phyloP scores from a whole-genome alignment of 2,113 vertebrate species.

The Alligator mississippiensis region DNA sequence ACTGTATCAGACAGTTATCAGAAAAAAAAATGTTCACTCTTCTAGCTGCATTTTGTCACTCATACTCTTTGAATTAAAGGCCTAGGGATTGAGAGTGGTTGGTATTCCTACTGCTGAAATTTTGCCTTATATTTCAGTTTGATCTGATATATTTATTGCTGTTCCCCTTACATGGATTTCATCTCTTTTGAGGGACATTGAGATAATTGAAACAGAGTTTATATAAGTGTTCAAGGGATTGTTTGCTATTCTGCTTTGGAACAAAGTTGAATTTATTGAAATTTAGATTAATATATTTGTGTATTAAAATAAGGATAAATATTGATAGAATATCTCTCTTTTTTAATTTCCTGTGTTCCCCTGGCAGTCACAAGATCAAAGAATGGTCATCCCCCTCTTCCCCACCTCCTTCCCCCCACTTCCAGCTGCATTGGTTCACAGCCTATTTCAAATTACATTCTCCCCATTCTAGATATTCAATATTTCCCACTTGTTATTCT shows the following conservation, averaged over 20 bases:
- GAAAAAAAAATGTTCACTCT: not conserved
- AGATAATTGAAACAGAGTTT: not conserved
- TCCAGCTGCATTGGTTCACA: not conserved
- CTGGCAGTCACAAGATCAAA: not conserved
- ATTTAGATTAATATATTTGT: not conserved
- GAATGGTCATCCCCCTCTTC: not conserved
- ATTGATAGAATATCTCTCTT: constrained; percentile 4
- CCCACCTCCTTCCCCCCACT: not conserved
- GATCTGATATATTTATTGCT: not conserved
- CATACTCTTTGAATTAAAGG: not conserved
- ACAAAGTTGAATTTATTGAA: not conserved
- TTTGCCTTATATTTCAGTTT: not conserved
- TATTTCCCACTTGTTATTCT: constrained; percentile 8
- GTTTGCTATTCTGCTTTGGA: not conserved
- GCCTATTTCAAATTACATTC: not conserved
- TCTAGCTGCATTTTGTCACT: not conserved
- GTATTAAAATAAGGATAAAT: not conserved
- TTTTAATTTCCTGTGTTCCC: constrained; percentile 42
- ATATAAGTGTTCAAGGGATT: not conserved
- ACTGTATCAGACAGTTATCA: not conserved
- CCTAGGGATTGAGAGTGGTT: not conserved
- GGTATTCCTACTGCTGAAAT: not conserved
- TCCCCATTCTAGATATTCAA: not conserved
- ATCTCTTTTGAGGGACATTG: not conserved
- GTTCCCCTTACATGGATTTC: not conserved